Evolutionary conservation across 2,888 invertebrate species (phyloP).

Genomic region (Cistogaster globosa): DNA sequence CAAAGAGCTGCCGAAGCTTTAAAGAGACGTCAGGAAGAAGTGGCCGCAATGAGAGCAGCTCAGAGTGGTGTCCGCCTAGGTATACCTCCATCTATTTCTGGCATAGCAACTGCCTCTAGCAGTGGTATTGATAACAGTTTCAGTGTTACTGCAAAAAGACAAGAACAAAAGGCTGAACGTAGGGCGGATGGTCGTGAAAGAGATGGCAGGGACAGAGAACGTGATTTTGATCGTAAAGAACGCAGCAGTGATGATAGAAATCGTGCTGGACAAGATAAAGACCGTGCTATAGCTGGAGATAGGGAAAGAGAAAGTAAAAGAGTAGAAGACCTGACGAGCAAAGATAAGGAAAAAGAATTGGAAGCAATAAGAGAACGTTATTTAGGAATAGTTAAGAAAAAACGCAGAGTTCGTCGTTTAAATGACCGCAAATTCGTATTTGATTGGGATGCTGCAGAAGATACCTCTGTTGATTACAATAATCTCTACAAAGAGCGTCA

Average conservation of each 20-base stretch:
- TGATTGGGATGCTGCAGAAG: constrained; percentile 99
- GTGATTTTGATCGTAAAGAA: constrained; percentile 65
- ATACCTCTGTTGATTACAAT: constrained; percentile 99
- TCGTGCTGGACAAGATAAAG: constrained; percentile 80
- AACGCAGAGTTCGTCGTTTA: constrained; percentile 93
- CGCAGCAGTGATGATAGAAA: constrained; percentile 78
- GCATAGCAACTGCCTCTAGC: constrained; percentile 33
- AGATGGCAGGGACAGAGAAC: constrained; percentile 67
- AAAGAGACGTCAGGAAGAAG: constrained; percentile 93
- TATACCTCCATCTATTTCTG: constrained; percentile 31
- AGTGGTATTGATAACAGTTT: constrained; percentile 78
- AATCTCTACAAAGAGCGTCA: constrained; percentile 97
- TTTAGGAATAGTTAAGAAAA: constrained; percentile 95
- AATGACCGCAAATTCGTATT: constrained; percentile 99
- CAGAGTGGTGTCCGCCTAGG: constrained; percentile 82
- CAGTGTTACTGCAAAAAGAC: constrained; percentile 42
- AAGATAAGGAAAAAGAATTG: constrained; percentile 95
- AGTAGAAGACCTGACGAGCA: constrained; percentile 83
- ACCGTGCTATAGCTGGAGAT: constrained; percentile 74
- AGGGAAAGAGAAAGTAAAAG: constrained; percentile 83
- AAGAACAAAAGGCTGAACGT: constrained; percentile 51
- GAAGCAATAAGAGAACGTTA: constrained; percentile 98
- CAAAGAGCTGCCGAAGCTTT: constrained; percentile 95
- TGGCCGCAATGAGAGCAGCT: constrained; percentile 90
- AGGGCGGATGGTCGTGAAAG: constrained; percentile 52